Evolutionary conservation across 2,888 invertebrate genomes (phyloP).

Genomic region (Hydropsyche betteni): DNA sequence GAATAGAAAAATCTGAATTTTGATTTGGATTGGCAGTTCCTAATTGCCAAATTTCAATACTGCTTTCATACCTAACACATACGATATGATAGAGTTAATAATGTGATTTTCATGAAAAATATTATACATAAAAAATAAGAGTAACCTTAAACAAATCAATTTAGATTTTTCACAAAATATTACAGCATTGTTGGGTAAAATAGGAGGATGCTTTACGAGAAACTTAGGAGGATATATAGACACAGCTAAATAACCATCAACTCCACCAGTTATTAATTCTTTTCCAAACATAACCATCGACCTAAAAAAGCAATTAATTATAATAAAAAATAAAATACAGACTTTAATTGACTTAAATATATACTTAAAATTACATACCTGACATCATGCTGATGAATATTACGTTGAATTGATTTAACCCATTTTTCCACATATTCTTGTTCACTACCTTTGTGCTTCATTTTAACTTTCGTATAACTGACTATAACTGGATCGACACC

Average conservation of each 20-base stretch:
- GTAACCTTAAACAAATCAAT: constrained; percentile 67
- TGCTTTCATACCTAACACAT: constrained; percentile 60
- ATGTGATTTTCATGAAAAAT: neutral
- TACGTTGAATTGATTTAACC: constrained; percentile 82
- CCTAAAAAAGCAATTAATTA: constrained; percentile 57
- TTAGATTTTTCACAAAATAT: constrained; percentile 65
- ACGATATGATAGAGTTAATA: neutral
- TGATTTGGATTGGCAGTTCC: constrained; percentile 59
- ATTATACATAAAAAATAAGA: constrained; percentile 19
- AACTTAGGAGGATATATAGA: constrained; percentile 76
- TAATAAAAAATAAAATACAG: neutral
- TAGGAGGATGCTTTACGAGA: constrained; percentile 76
- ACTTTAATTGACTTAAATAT: neutral
- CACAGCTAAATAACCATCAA: constrained; percentile 80
- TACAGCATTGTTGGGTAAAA: constrained; percentile 70
- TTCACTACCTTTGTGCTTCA: constrained; percentile 62
- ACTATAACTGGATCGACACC: constrained; percentile 86
- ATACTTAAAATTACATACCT: constrained; percentile 56
- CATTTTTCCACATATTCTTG: constrained; percentile 71
- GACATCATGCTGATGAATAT: constrained; percentile 89
- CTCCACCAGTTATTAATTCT: constrained; percentile 81
- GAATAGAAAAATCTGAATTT: constrained; percentile 52
- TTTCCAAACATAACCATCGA: constrained; percentile 72
- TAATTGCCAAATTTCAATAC: constrained; percentile 71
- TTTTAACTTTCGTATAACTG: constrained; percentile 74